phyloP scores from a whole-genome alignment of 2,888 invertebrate species.

The Zootermopsis nevadensis region DNA sequence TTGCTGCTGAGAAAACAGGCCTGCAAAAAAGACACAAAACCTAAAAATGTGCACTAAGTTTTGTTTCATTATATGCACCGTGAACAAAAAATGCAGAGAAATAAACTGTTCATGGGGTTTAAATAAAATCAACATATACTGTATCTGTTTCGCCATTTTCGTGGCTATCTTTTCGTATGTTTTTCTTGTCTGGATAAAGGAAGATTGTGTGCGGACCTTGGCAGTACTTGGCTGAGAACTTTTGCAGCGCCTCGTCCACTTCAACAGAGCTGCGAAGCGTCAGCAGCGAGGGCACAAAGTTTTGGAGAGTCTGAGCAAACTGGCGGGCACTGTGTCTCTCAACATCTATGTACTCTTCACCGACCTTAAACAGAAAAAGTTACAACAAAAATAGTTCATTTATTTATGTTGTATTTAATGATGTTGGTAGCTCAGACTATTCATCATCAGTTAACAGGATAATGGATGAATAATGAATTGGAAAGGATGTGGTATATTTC shows the following conservation, averaged over 20 bases:
- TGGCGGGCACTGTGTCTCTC: slow-evolving; percentile 89
- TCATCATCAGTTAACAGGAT: no score
- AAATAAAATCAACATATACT: neutral
- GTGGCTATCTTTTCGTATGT: no score
- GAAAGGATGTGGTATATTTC: no score
- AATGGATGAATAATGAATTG: no score
- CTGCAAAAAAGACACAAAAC: slow-evolving; percentile 51
- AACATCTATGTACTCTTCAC: slow-evolving; percentile 81
- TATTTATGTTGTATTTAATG: no score
- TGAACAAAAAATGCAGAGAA: neutral
- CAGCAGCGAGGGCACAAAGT: slow-evolving; percentile 81
- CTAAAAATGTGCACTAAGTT: no score
- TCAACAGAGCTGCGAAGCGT: slow-evolving; percentile 84
- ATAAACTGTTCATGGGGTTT: neutral
- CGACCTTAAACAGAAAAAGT: slow-evolving; percentile 55
- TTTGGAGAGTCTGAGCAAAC: slow-evolving; percentile 81
- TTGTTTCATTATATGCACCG: no score
- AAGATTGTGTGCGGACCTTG: slow-evolving; percentile 70
- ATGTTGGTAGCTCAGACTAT: no score
- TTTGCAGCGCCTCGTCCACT: slow-evolving; percentile 91
- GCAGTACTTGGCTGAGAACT: slow-evolving; percentile 92
- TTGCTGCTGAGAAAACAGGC: slow-evolving; percentile 55
- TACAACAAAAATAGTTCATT: no score
- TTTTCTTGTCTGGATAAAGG: no score
- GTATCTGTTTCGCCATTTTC: neutral